These are phyloP conservation scores for Baronia brevicornis DNA, from an alignment of 2,888 invertebrate genomes.

Conservation along the genomic window DNA sequence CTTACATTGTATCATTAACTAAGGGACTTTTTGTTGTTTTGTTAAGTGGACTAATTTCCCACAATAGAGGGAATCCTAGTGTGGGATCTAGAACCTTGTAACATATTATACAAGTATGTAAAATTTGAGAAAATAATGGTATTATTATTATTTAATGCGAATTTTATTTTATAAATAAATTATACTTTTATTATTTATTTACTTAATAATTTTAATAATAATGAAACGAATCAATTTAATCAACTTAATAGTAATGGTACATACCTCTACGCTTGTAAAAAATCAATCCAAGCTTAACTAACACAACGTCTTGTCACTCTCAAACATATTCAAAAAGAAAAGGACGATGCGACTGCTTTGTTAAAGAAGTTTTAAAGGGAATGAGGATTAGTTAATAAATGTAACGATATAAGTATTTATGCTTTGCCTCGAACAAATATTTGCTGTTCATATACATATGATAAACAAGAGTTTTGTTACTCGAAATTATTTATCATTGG, in stretches of 20 bases:
- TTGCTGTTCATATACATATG: conserved; percentile 10
- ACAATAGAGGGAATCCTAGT: too few species aligned
- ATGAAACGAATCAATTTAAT: neutral
- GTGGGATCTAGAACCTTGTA: too few species aligned
- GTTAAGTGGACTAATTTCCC: too few species aligned
- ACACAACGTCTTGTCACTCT: conserved; percentile 5
- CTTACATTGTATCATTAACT: too few species aligned
- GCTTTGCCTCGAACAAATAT: conserved; percentile 3
- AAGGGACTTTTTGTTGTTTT: too few species aligned
- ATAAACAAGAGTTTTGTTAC: neutral
- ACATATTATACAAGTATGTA: too few species aligned
- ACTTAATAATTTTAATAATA: neutral
- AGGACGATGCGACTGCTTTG: conserved; percentile 7
- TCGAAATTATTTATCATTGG: neutral
- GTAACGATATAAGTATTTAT: conserved; percentile 10
- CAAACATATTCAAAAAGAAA: conserved; percentile 8
- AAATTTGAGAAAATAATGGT: conserved; percentile 9
- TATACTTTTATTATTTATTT: conserved; percentile 1
- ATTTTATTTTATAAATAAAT: too few species aligned
- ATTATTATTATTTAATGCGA: too few species aligned
- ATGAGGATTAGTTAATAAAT: conserved; percentile 10
- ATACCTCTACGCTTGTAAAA: conserved; percentile 9
- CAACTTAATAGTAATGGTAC: conserved; percentile 7
- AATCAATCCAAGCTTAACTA: conserved; percentile 8
- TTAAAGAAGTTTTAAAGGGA: conserved; percentile 6